Conservation (phyloP, 2,888 invertebrate genomes). For the Brenthis daphne region DNA sequence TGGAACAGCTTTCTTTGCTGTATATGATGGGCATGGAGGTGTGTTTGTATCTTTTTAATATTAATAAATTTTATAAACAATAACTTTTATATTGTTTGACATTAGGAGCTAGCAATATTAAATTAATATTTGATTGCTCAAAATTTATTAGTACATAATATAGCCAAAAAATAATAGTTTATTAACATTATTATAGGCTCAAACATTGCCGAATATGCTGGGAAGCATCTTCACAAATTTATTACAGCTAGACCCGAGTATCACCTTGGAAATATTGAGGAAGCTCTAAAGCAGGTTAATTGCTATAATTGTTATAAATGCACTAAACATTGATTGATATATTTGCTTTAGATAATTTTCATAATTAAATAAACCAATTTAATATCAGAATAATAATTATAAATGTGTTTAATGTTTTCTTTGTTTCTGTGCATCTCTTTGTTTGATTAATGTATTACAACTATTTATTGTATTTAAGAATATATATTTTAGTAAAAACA, state of each 20-base stretch:
- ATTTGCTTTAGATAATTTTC: background rate
- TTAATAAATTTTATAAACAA: background rate
- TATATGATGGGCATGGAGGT: constrained; percentile 98
- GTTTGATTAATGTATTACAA: too few species aligned
- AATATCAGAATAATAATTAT: too few species aligned
- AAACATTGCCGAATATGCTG: constrained; percentile 96
- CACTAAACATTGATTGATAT: background rate
- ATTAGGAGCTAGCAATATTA: too few species aligned
- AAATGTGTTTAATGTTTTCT: too few species aligned
- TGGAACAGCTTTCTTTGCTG: constrained; percentile 96
- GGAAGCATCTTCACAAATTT: constrained; percentile 96
- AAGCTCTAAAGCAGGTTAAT: constrained; percentile 90
- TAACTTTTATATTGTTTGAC: background rate
- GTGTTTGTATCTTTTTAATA: constrained; percentile 7
- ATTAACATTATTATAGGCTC: constrained; percentile 83
- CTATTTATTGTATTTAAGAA: too few species aligned
- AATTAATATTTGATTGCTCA: too few species aligned
- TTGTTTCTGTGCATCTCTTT: too few species aligned
- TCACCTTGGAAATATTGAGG: constrained; percentile 89
- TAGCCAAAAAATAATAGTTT: background rate
- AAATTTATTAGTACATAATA: too few species aligned
- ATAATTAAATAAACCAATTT: background rate
- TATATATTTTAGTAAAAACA: too few species aligned
- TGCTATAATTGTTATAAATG: constrained; percentile 4
- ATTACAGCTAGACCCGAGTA: constrained; percentile 92